Evolutionary conservation across 2,888 invertebrate species (phyloP).

Genomic region (Drosophila ochracea): DNA sequence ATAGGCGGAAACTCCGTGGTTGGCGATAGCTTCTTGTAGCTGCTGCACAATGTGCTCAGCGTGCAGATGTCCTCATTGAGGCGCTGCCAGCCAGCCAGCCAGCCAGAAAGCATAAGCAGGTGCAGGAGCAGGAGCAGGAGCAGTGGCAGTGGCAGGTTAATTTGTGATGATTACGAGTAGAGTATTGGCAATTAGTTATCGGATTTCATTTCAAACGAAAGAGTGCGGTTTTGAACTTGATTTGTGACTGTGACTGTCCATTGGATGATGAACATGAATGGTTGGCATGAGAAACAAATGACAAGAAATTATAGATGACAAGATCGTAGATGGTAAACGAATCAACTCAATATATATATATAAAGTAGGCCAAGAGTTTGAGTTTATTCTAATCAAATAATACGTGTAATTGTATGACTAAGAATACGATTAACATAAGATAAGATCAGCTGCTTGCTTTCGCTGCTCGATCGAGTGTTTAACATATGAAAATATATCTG

Average conservation of each 20-base stretch:
- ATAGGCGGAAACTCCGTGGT: slow-evolving; percentile 80
- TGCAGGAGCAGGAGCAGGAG: neutral
- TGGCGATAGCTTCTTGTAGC: slow-evolving; percentile 82
- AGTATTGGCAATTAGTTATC: slow-evolving; percentile 52
- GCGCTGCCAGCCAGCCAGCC: slow-evolving; percentile 82
- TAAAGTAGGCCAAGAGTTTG: slow-evolving; percentile 57
- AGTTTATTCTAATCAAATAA: slow-evolving; percentile 66
- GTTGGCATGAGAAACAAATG: slow-evolving; percentile 53
- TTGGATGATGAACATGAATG: slow-evolving; percentile 50
- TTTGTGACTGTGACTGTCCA: slow-evolving; percentile 56
- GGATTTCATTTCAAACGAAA: slow-evolving; percentile 75
- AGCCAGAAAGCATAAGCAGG: slow-evolving; percentile 15
- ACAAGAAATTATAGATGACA: slow-evolving; percentile 47
- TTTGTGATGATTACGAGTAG: slow-evolving; percentile 33
- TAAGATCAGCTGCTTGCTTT: slow-evolving; percentile 49
- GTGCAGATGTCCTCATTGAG: slow-evolving; percentile 87
- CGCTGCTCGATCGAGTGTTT: slow-evolving; percentile 32
- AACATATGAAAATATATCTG: slow-evolving; percentile 73
- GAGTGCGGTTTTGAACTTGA: slow-evolving; percentile 77
- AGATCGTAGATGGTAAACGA: slow-evolving; percentile 17
- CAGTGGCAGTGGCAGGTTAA: slow-evolving; percentile 11
- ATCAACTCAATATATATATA: slow-evolving; percentile 17
- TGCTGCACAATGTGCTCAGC: slow-evolving; percentile 86
- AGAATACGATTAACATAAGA: slow-evolving; percentile 64
- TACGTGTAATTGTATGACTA: slow-evolving; percentile 51